These are phyloP conservation scores for Eunapius fragilis DNA, from an alignment of 37 sponge, comb jelly and placozoan species.

Conservation along the genomic window DNA sequence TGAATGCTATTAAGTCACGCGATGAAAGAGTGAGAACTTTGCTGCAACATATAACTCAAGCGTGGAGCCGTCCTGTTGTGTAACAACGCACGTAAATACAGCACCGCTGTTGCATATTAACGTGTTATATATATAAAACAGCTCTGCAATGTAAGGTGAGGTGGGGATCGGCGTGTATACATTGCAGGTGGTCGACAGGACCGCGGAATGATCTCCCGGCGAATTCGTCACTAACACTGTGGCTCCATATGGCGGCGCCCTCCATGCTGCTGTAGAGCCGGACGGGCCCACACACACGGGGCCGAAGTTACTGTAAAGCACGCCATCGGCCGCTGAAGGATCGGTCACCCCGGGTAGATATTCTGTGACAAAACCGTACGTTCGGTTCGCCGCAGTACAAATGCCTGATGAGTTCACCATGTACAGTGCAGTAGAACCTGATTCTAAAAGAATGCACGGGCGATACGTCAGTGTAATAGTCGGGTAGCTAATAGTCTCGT, in stretches of 20 bases:
- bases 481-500: no score
- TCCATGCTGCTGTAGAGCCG: neutral
- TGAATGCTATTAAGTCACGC: neutral
- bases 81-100: neutral
- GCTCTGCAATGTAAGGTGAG: no score
- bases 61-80: neutral
- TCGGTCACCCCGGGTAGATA: no score
- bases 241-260: neutral
- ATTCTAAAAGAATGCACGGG: neutral
- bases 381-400: neutral
- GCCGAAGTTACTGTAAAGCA: neutral
- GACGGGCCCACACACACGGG: neutral
- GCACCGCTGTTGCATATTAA: no score
- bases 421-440: neutral
- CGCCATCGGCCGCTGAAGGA: no score
- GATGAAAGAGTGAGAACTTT: neutral
- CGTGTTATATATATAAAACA: no score
- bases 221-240: neutral
- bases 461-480: no score
- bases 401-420: neutral
- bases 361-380: neutral
- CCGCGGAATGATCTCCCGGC: no score
- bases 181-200: no score
- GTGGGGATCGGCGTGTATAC: no score
- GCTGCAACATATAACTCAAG: neutral